Evolutionary conservation across 2,888 invertebrate species (phyloP).

Genomic region (Melanophora roralis): DNA sequence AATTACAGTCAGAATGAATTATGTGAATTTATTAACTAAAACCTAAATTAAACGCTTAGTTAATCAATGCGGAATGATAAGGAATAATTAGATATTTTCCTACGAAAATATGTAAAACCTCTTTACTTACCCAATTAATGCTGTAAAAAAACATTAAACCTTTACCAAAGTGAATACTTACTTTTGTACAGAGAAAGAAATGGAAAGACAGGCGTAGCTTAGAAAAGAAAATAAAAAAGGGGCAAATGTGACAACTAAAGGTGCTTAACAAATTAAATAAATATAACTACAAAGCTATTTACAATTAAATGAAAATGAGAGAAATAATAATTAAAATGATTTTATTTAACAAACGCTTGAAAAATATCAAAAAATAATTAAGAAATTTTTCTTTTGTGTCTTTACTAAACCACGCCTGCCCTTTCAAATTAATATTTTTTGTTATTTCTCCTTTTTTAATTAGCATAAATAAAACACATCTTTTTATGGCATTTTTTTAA

Average conservation of each 20-base stretch:
- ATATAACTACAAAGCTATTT: not conserved
- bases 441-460: not conserved
- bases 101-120: no score
- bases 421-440: not conserved
- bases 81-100: no score
- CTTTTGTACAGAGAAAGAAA: slow-evolving; percentile 21
- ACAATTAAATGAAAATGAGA: slow-evolving; percentile 16
- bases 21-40: no score
- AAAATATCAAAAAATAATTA: slow-evolving; percentile 38
- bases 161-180: slow-evolving; percentile 44
- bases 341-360: slow-evolving; percentile 59
- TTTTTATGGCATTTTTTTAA: slow-evolving; percentile 11
- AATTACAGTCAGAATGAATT: no score
- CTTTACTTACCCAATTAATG: not conserved
- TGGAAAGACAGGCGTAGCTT: slow-evolving; percentile 53
- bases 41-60: no score
- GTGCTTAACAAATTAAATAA: not conserved
- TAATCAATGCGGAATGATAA: no score
- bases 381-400: not conserved
- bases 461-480: slow-evolving; percentile 57
- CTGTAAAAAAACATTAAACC: not conserved
- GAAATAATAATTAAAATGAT: not conserved
- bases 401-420: slow-evolving; percentile 53
- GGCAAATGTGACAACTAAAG: slow-evolving; percentile 15
- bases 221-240: slow-evolving; percentile 23